Percentiles rank a stretch among this genome's conserved stretches.
Conservation (phyloP, 2,113 vertebrate species). For the Machaerirhynchus nigripectus region DNA sequence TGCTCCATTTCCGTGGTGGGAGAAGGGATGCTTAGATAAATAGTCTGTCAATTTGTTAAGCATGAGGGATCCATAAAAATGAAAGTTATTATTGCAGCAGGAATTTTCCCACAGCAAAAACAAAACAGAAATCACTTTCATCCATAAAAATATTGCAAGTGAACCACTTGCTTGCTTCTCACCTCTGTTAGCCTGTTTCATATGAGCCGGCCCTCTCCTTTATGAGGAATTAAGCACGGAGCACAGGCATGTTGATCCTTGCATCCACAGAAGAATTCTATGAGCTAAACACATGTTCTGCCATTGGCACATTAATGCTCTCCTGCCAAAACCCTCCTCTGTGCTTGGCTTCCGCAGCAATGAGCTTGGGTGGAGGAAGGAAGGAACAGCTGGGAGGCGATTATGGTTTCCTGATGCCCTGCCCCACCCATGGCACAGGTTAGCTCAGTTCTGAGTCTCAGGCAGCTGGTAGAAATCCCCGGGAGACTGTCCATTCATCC, state of each 20-base stretch:
- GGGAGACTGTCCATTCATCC: constrained; percentile 12
- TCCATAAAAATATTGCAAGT: background rate
- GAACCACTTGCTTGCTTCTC: constrained; percentile 18
- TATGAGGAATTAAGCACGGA: background rate
- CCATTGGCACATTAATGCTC: constrained; percentile 32
- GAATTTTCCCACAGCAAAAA: constrained; percentile 62
- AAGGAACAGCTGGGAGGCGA: constrained; percentile 52
- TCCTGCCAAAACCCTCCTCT: constrained; percentile 25
- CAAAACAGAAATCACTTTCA: constrained; percentile 1
- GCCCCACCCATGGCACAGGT: constrained; percentile 59
- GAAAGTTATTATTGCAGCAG: constrained; percentile 13
- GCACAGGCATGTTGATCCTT: constrained; percentile 36
- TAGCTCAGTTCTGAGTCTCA: constrained; percentile 32
- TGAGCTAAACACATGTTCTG: constrained; percentile 44
- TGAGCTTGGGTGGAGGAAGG: constrained; percentile 56
- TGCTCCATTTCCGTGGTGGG: background rate
- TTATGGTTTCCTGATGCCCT: constrained; percentile 51
- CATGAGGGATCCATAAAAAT: constrained; percentile 60
- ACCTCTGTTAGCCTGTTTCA: constrained; percentile 3
- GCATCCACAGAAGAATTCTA: constrained; percentile 8
- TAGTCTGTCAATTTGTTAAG: constrained; percentile 22
- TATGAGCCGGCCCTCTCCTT: background rate
- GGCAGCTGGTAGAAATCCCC: constrained; percentile 49
- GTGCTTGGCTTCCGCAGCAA: constrained; percentile 10
- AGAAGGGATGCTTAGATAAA: constrained; percentile 12